A percentile compares a stretch with the other conserved stretches of the same genome.
These are phyloP conservation scores for Hippopotamyrus pictus DNA, from an alignment of 2,797 vertebrate species.

Conservation along the genomic window DNA sequence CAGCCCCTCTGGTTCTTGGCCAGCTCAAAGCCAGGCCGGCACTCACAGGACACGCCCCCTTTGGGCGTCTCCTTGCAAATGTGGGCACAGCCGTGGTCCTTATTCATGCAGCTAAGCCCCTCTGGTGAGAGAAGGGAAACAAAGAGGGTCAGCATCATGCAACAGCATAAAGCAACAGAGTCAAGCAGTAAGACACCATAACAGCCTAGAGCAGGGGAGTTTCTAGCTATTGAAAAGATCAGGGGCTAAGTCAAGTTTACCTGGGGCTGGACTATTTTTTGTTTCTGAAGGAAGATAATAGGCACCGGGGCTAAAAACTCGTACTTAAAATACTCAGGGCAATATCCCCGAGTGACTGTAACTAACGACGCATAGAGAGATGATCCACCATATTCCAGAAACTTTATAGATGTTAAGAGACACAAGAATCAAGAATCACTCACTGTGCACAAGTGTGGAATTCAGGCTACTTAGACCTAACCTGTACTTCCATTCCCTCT, in stretches of 20 bases:
- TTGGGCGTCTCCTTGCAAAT: slow-evolving; percentile 93
- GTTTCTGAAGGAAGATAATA: not conserved
- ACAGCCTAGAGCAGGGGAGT: not conserved
- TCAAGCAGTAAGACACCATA: not conserved
- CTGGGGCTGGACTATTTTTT: not conserved
- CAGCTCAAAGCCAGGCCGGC: slow-evolving; percentile 91
- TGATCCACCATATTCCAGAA: not conserved
- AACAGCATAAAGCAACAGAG: not conserved
- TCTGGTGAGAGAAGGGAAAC: slow-evolving; percentile 65
- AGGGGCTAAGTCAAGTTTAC: not conserved
- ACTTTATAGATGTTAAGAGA: not conserved
- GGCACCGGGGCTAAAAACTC: not conserved
- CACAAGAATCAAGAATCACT: not conserved
- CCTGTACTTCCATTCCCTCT: not conserved
- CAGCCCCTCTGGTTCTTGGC: slow-evolving; percentile 90
- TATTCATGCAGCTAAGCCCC: slow-evolving; percentile 98
- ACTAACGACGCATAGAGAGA: not conserved
- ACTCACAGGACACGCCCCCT: slow-evolving; percentile 87
- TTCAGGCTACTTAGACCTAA: not conserved
- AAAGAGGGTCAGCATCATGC: not conserved
- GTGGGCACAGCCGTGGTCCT: slow-evolving; percentile 90
- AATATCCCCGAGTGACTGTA: not conserved
- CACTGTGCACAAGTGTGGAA: not conserved
- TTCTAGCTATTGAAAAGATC: not conserved
- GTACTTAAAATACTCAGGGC: not conserved